Evolutionary conservation across 2,888 invertebrate species (phyloP).

Genomic region (Drosophila macrospina): DNA sequence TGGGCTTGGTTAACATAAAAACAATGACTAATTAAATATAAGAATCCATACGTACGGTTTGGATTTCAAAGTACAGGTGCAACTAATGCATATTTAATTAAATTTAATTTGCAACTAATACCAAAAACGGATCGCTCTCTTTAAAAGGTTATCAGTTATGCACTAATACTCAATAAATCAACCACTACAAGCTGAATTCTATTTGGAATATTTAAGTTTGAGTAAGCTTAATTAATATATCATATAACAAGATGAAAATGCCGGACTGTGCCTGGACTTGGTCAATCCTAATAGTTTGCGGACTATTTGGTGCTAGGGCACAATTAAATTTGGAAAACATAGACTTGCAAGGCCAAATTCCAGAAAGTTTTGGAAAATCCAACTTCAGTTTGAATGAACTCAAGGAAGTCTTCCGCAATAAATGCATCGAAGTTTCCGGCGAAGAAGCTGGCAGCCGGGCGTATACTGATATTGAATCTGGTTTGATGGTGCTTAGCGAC

Average conservation of each 20-base stretch:
- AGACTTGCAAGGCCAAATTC: slow-evolving; percentile 74
- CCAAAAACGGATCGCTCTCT: slow-evolving; percentile 6
- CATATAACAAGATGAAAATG: slow-evolving; percentile 42
- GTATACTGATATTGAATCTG: slow-evolving; percentile 86
- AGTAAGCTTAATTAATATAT: slow-evolving; percentile 25
- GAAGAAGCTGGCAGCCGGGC: slow-evolving; percentile 86
- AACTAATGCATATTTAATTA: slow-evolving; percentile 8
- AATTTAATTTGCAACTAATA: slow-evolving; percentile 15
- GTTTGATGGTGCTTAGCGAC: slow-evolving; percentile 83
- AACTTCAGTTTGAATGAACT: slow-evolving; percentile 85
- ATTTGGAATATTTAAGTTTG: slow-evolving; percentile 16
- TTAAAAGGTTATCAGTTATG: slow-evolving; percentile 20
- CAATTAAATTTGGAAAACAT: slow-evolving; percentile 57
- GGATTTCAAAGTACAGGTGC: slow-evolving; percentile 50
- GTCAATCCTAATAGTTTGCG: slow-evolving; percentile 26
- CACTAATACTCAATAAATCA: slow-evolving; percentile 18
- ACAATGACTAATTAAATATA: slow-evolving; percentile 59
- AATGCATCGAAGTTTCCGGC: slow-evolving; percentile 89
- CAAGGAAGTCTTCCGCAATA: slow-evolving; percentile 87
- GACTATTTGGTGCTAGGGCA: slow-evolving; percentile 27
- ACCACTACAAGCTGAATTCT: slow-evolving; percentile 3
- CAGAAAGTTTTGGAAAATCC: slow-evolving; percentile 73
- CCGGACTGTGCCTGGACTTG: slow-evolving; percentile 28
- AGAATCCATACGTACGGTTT: slow-evolving; percentile 24
- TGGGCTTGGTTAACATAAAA: slow-evolving; percentile 44